A percentile compares a stretch with the other conserved stretches of the same genome.
phyloP scores from a whole-genome alignment of 2,888 invertebrate species.

The Malthinus seriepunctatus region DNA sequence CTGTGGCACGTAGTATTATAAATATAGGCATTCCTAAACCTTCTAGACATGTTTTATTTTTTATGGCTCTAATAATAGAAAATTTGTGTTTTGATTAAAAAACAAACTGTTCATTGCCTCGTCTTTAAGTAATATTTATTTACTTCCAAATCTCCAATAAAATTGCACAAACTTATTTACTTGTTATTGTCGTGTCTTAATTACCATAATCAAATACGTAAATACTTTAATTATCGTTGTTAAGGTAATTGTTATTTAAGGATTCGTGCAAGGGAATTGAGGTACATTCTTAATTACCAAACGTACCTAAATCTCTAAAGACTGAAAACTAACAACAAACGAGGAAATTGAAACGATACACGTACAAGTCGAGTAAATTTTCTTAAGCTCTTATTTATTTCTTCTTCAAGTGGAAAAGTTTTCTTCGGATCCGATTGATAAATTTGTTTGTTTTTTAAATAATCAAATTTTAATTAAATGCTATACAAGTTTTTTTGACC shows the following conservation, averaged over 20 bases:
- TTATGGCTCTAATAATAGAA: background rate
- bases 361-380: slow-evolving; percentile 11
- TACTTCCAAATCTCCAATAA: no score
- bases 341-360: slow-evolving; percentile 19
- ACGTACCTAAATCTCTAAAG: background rate
- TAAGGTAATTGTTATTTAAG: slow-evolving; percentile 5
- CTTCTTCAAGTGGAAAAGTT: background rate
- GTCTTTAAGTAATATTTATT: no score
- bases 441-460: background rate
- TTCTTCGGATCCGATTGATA: background rate
- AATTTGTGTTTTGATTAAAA: slow-evolving; percentile 13
- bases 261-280: background rate
- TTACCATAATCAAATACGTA: no score
- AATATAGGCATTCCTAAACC: no score
- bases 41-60: no score
- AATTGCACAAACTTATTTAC: no score
- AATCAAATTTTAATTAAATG: no score
- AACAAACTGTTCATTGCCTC: background rate
- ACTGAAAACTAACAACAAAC: slow-evolving; percentile 6
- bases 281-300: background rate
- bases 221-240: slow-evolving; percentile 14
- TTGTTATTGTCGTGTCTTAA: no score
- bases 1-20: no score
- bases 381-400: slow-evolving; percentile 7
- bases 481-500: no score